A percentile compares a stretch with the other conserved stretches of the same genome.
Conservation (phyloP, 1,140 invertebrate species). For the Macrobrachium nipponense region DNA sequence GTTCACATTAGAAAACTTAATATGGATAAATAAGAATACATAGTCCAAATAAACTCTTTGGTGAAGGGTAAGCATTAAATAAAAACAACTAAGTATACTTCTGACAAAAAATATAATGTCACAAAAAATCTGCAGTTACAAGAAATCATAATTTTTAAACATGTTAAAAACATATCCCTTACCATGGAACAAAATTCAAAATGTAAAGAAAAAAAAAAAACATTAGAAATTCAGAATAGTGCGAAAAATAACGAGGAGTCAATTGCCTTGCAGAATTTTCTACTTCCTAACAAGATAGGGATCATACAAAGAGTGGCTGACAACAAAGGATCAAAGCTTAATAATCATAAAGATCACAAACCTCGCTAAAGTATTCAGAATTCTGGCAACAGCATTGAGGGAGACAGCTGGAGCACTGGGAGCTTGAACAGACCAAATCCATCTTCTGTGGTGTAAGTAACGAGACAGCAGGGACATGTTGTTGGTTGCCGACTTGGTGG, state of each 20-base stretch:
- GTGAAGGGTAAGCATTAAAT: neutral
- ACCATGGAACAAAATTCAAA: too few species aligned
- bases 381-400: constrained; percentile 66
- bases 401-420: constrained; percentile 66
- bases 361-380: constrained; percentile 76
- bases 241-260: too few species aligned
- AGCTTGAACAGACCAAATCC: constrained; percentile 73
- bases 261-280: too few species aligned
- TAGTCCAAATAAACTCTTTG: neutral
- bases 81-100: neutral
- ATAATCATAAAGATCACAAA: constrained; percentile 68
- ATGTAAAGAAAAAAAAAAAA: too few species aligned
- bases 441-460: constrained; percentile 79
- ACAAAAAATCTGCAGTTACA: too few species aligned
- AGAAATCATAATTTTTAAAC: too few species aligned
- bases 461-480: constrained; percentile 72
- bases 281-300: neutral
- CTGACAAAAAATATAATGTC: neutral
- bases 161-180: too few species aligned
- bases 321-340: constrained; percentile 66
- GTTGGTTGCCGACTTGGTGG: constrained; percentile 53
- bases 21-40: neutral
- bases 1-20: neutral
- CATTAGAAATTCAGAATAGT: too few species aligned
- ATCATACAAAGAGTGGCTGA: neutral